Percentiles rank a stretch among this genome's conserved stretches.
These are phyloP conservation scores for Ferdinandea cuprea DNA, from an alignment of 2,888 invertebrate genomes.

Conservation along the genomic window DNA sequence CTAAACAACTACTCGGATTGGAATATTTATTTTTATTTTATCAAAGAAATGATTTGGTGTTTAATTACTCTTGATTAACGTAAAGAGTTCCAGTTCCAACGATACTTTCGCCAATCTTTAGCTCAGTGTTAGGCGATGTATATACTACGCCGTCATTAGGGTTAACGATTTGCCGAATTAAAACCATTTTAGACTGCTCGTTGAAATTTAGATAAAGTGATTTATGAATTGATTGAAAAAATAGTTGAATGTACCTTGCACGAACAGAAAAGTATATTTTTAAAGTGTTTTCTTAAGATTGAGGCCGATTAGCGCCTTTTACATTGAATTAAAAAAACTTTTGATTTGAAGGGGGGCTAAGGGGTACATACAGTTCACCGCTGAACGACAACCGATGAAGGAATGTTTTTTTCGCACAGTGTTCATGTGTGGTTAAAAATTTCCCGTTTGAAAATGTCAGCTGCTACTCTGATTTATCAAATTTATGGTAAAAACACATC, in stretches of 20 bases:
- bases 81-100: conserved; percentile 81
- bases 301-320: conserved; percentile 39
- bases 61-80: conserved; percentile 81
- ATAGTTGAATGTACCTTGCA: background rate
- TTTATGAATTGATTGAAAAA: background rate
- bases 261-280: conserved; percentile 30
- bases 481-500: no score
- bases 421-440: background rate
- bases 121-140: conserved; percentile 79
- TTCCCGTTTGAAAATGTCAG: background rate
- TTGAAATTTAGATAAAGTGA: background rate
- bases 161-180: conserved; percentile 79
- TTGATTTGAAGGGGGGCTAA: background rate
- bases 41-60: background rate
- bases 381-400: conserved; percentile 30
- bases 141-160: conserved; percentile 81
- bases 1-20: conserved; percentile 78
- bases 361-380: conserved; percentile 19
- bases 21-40: conserved; percentile 11
- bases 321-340: conserved; percentile 23
- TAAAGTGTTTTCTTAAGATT: background rate
- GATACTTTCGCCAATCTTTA: conserved; percentile 80
- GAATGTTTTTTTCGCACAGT: conserved; percentile 14
- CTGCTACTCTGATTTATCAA: no score
- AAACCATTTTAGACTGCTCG: conserved; percentile 77